Evolutionary conservation across 2,888 invertebrate genomes (phyloP).

Genomic region (Aquatica leii): DNA sequence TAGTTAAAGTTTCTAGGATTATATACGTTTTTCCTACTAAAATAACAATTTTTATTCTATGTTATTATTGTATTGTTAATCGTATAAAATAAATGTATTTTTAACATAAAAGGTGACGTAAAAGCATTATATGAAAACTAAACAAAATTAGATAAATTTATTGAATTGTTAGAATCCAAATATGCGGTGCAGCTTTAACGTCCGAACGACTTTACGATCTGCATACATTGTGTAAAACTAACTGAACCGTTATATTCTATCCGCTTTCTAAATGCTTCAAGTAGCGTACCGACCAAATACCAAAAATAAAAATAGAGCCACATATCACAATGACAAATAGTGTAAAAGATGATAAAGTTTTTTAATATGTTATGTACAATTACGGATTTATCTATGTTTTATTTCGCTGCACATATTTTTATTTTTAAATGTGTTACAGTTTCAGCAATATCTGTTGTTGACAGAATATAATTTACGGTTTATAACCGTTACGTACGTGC

Average conservation of each 20-base stretch:
- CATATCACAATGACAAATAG: constrained; percentile 27
- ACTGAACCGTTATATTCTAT: constrained; percentile 15
- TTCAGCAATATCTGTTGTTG: constrained; percentile 31
- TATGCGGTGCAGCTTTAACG: constrained; percentile 16
- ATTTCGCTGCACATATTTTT: constrained; percentile 20
- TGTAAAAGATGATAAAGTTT: constrained; percentile 19
- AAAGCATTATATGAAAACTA: too few relatives aligned
- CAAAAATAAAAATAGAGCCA: constrained; percentile 17
- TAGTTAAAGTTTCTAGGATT: too few relatives aligned
- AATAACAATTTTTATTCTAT: too few relatives aligned
- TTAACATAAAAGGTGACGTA: too few relatives aligned
- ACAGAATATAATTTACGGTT: constrained; percentile 32
- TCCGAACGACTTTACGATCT: constrained; percentile 20
- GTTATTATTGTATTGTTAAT: too few relatives aligned
- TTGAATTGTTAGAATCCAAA: background rate
- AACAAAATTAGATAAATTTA: too few relatives aligned
- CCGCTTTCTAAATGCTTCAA: constrained; percentile 18
- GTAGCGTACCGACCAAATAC: too few relatives aligned
- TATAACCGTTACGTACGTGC: constrained; percentile 29
- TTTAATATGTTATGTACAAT: constrained; percentile 23
- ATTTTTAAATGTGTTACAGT: constrained; percentile 27
- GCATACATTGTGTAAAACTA: constrained; percentile 8
- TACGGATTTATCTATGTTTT: constrained; percentile 23
- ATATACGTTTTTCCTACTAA: too few relatives aligned
- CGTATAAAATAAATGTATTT: too few relatives aligned